These are phyloP conservation scores for Drosophila murphyi DNA, from an alignment of 1,140 invertebrate species.

Conservation along the genomic window DNA sequence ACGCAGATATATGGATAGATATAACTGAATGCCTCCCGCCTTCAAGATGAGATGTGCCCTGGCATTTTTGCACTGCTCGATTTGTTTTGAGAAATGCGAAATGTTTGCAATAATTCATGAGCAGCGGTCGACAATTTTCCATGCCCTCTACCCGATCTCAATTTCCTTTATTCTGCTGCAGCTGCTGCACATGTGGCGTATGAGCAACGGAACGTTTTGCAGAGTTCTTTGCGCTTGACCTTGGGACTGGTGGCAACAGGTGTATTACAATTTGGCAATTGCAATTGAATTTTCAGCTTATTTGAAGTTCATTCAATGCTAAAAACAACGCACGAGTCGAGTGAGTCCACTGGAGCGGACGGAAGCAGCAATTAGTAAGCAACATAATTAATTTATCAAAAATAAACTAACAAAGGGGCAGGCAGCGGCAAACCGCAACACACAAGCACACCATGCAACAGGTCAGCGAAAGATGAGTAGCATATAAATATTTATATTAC, in stretches of 20 bases:
- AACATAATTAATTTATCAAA: slow-evolving; percentile 48
- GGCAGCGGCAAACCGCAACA: slow-evolving; percentile 11
- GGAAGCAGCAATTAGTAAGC: slow-evolving; percentile 42
- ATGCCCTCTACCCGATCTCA: slow-evolving; percentile 5
- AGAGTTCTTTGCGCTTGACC: slow-evolving; percentile 28
- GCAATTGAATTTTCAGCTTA: slow-evolving; percentile 51
- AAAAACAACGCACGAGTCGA: not conserved
- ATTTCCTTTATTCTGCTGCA: slow-evolving; percentile 19
- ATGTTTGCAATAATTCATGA: slow-evolving; percentile 55
- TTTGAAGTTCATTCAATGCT: slow-evolving; percentile 48
- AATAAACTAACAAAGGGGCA: slow-evolving; percentile 22
- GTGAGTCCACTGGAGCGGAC: not conserved
- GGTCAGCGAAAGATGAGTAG: slow-evolving; percentile 28
- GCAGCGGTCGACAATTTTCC: slow-evolving; percentile 31
- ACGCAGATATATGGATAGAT: slow-evolving; percentile 36
- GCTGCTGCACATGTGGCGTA: slow-evolving; percentile 29
- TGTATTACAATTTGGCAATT: slow-evolving; percentile 35
- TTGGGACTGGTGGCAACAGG: slow-evolving; percentile 51
- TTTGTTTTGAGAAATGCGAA: slow-evolving; percentile 55
- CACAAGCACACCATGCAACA: slow-evolving; percentile 23
- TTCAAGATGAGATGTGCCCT: slow-evolving; percentile 45
- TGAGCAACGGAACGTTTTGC: slow-evolving; percentile 21
- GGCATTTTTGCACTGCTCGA: slow-evolving; percentile 41
- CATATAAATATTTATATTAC: slow-evolving; percentile 47
- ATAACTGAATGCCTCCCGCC: slow-evolving; percentile 23